Evolutionary conservation across 2,113 vertebrate genomes (phyloP), one percentile per base, ranked within the genome.

Genomic region (Cariama cristata): DNA sequence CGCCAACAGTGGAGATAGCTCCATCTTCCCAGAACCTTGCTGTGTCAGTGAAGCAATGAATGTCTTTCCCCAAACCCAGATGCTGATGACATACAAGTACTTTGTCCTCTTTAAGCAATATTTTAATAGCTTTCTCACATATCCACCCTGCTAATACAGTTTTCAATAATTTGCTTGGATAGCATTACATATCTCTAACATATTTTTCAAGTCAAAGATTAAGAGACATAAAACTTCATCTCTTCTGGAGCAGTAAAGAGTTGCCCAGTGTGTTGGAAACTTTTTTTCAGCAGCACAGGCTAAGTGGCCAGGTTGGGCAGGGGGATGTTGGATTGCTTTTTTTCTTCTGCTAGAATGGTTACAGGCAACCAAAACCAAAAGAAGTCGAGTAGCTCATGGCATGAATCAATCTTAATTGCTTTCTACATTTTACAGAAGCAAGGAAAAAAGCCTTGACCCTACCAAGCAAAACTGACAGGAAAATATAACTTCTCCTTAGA

Each of bases 361-460:
- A 75, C 75, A 97, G 79, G 86, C 92, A 94, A 73, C 11, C 28
- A 60, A 81, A 84, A 8, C 50, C 59, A 85, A 97, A 88, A 75
- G 22, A 63, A 96, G 77, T 95, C 94, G 87, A 96, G 86, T 5
- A 93, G 76, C 94, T 97, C 79, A 64, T 40, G 56, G 40, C 94
- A 88, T 17, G 20, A 95, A 97, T 92, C 94, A 86, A 97, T 94
- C 83, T 95, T 97, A 98, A 98, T 98, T 97, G 95, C 53, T 96
- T 96, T 97, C 96, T 87, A 85, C 79, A 62, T 97, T 97, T 97
- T 90, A 88, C 14, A 75, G 90, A 79, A 94, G 88, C 49, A 73
- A 94, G 66, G 52, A 79, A 67, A 88, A 81, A 96, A 96, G 76
- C 86, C 85, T 69, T 98, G 96, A 97, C 97, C 95, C 79, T 22